Evolutionary conservation across 2,888 invertebrate genomes (phyloP).

Genomic region (Idaea dimidiata): DNA sequence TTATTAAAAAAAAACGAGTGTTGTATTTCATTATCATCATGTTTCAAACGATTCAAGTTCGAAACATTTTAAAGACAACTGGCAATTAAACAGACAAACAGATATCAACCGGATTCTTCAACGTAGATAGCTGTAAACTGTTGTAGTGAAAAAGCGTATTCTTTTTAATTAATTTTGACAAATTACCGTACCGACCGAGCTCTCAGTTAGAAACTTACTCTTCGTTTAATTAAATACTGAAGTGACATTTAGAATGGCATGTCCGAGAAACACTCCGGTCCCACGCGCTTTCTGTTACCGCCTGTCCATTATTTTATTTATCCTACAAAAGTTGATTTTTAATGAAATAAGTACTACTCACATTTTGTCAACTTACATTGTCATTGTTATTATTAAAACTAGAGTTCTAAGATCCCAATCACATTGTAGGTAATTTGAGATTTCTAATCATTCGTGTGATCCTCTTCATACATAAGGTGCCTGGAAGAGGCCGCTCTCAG

Average conservation of each 20-base stretch:
- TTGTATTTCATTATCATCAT: conserved; percentile 10
- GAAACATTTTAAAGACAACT: conserved; percentile 7
- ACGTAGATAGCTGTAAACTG: not conserved
- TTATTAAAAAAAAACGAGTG: conserved; percentile 12
- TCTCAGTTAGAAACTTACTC: conserved; percentile 69
- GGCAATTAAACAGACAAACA: conserved; percentile 17
- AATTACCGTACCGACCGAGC: conserved; percentile 73
- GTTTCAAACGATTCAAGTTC: conserved; percentile 2
- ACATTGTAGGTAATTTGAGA: too few species aligned
- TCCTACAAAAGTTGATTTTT: not conserved
- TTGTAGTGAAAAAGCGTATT: conserved; percentile 42
- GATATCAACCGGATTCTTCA: conserved; percentile 2
- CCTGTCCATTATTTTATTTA: conserved; percentile 53
- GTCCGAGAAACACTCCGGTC: conserved; percentile 43
- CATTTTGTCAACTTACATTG: too few species aligned
- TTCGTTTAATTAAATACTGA: conserved; percentile 78
- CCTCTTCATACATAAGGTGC: too few species aligned
- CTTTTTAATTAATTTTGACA: conserved; percentile 81
- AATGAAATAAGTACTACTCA: not conserved
- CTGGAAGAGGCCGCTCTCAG: too few species aligned
- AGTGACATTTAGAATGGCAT: conserved; percentile 71
- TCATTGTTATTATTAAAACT: too few species aligned
- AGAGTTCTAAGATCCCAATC: too few species aligned
- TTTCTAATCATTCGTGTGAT: too few species aligned
- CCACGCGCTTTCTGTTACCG: conserved; percentile 30